A percentile compares a stretch with the other conserved stretches of the same genome.
These are phyloP conservation scores for Penaeus chinensis DNA, from an alignment of 1,140 invertebrate genomes.

Conservation along the genomic window DNA sequence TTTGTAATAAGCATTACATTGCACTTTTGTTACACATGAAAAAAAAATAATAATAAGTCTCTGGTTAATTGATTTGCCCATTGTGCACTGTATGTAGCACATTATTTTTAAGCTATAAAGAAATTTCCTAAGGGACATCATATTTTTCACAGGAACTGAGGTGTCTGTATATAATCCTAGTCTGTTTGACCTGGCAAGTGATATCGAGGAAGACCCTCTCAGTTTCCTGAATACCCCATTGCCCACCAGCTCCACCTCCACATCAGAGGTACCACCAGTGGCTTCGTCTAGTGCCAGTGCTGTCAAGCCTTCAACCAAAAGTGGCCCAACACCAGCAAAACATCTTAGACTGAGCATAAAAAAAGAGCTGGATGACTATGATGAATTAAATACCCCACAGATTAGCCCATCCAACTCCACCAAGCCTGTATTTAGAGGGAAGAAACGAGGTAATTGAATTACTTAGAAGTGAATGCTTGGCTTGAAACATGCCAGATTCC, in stretches of 20 bases:
- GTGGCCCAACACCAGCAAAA: conserved; percentile 34
- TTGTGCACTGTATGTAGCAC: too few species aligned
- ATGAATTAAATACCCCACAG: conserved; percentile 16
- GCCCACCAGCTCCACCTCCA: background rate
- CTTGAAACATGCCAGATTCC: too few species aligned
- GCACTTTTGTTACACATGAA: too few species aligned
- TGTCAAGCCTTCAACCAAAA: too few species aligned
- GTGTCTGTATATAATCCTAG: conserved; percentile 45
- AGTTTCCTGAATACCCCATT: conserved; percentile 13
- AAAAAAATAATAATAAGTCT: too few species aligned
- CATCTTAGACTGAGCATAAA: conserved; percentile 39
- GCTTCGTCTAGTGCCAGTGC: too few species aligned
- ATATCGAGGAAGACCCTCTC: conserved; percentile 42
- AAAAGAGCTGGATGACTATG: background rate
- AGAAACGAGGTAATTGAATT: conserved; percentile 21
- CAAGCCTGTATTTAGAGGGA: conserved; percentile 21
- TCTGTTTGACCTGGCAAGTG: conserved; percentile 43
- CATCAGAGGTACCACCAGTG: background rate
- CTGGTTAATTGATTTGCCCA: too few species aligned
- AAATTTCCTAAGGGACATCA: background rate
- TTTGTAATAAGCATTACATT: too few species aligned
- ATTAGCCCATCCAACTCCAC: background rate
- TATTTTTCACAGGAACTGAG: conserved; percentile 49
- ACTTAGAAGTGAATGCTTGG: too few species aligned
- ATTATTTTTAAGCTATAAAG: background rate